Percentiles rank a stretch among this genome's conserved stretches.
Evolutionary conservation across 35 echinoderm and acorn worm species (phyloP).

Genomic region (Apostichopus japonicus): DNA sequence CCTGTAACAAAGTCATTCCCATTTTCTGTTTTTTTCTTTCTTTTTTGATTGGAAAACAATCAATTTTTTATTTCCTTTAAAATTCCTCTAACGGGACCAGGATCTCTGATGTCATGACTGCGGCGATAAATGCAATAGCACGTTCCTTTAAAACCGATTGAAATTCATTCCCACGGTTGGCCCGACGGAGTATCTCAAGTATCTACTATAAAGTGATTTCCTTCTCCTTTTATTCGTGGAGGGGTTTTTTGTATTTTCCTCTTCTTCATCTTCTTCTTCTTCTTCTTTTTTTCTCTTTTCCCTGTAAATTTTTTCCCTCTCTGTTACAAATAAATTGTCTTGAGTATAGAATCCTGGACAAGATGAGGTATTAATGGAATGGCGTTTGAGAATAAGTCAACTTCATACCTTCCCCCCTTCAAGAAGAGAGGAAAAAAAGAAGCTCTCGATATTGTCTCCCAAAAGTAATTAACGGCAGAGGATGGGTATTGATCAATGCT

Average conservation of each 20-base stretch:
- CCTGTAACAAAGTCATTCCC: not conserved
- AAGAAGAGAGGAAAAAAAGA: not conserved
- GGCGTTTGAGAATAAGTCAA: slow-evolving; percentile 9
- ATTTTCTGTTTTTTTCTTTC: not conserved
- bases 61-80: slow-evolving; percentile 1
- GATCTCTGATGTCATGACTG: not conserved
- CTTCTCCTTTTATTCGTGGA: not conserved
- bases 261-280: not conserved
- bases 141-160: not conserved
- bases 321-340: slow-evolving; percentile 40
- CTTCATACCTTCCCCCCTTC: not conserved
- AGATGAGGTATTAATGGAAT: slow-evolving; percentile 32
- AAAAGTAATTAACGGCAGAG: slow-evolving; percentile 46
- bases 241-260: no score
- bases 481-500: slow-evolving; percentile 50
- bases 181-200: slow-evolving; percentile 6
- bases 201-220: slow-evolving; percentile 26
- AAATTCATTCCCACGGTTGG: slow-evolving; percentile 38
- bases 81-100: not conserved
- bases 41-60: not conserved
- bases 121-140: not conserved
- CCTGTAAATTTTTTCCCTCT: not conserved
- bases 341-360: not conserved
- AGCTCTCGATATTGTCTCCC: slow-evolving; percentile 44
- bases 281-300: not conserved